Conservation (phyloP, 2,113 vertebrate species). For the Chinchilla lanigera region DNA sequence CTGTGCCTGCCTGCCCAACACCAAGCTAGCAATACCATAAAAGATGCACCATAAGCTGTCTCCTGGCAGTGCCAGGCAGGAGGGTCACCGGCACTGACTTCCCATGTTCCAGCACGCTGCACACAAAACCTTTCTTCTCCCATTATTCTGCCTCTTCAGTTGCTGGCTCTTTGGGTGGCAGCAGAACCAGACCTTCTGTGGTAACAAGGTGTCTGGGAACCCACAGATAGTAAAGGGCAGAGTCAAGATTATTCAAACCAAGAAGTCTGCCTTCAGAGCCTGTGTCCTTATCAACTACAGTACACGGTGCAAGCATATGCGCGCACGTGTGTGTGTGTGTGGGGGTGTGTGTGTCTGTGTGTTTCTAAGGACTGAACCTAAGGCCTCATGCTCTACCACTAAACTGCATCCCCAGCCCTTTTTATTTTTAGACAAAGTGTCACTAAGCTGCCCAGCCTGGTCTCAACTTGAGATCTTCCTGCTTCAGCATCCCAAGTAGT, state of each 20-base stretch:
- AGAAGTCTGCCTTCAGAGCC: background rate
- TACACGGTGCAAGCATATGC: no score
- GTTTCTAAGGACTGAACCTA: background rate
- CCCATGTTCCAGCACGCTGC: background rate
- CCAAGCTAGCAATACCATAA: no score
- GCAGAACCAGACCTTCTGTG: background rate
- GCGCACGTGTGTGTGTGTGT: background rate
- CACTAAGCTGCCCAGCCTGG: background rate
- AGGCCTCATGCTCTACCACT: background rate
- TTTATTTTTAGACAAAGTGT: background rate
- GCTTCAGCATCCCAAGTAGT: background rate
- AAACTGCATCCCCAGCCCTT: background rate
- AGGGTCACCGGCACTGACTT: background rate
- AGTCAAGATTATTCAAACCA: background rate
- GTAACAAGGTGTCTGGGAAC: background rate
- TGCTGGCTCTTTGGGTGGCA: background rate
- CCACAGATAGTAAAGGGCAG: background rate
- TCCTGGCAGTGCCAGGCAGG: background rate
- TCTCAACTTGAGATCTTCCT: background rate
- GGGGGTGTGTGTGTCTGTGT: background rate
- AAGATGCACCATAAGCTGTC: background rate
- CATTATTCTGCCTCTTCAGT: no score
- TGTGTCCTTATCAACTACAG: background rate
- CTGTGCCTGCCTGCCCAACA: background rate
- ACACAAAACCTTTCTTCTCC: background rate